Percentiles rank a stretch among this genome's conserved stretches.
Conservation (phyloP, 2,113 vertebrate species). For the Candoia aspera region DNA sequence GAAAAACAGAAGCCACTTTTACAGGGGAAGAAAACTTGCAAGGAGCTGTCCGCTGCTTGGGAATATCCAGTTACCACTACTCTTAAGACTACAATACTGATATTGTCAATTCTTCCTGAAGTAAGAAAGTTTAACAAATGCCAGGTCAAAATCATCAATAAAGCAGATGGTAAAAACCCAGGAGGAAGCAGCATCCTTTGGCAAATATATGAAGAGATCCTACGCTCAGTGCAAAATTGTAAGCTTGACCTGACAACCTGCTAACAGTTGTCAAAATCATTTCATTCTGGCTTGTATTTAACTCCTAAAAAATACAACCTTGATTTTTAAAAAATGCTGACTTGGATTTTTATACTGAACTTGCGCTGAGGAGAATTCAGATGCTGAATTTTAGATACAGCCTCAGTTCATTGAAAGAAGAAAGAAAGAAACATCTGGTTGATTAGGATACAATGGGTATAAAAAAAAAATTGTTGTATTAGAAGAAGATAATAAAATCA, state of each 20-base stretch:
- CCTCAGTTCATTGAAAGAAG: not conserved
- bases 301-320: not conserved
- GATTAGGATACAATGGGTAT: not conserved
- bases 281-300: not conserved
- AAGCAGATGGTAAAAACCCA: not conserved
- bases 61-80: too few species aligned
- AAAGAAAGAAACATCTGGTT: not conserved
- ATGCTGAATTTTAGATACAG: not conserved
- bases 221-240: not conserved
- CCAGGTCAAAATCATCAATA: not conserved
- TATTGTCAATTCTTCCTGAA: not conserved
- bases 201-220: not conserved
- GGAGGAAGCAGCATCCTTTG: not conserved
- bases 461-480: not conserved
- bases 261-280: not conserved
- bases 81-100: not conserved
- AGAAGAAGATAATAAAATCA: not conserved
- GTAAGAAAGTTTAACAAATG: not conserved
- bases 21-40: too few species aligned
- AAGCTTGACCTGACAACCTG: not conserved
- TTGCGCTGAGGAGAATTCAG: not conserved
- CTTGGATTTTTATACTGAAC: not conserved
- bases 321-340: slow-evolving; percentile 1
- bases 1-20: too few species aligned
- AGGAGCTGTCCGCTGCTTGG: too few species aligned